Conservation (phyloP, 2,888 invertebrate genomes). For the Serripes groenlandicus region DNA sequence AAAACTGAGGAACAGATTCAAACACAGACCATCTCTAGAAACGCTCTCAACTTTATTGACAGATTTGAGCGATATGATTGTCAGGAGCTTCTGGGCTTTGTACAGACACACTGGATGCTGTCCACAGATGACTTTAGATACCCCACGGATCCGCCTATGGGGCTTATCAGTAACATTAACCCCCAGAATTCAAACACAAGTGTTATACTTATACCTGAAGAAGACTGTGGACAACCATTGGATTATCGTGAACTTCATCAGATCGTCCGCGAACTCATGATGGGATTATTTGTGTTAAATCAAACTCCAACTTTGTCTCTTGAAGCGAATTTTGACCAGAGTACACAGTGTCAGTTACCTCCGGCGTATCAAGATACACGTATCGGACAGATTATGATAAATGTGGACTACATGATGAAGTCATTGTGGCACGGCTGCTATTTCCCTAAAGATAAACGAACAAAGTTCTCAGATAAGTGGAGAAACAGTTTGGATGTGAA, state of each 20-base stretch:
- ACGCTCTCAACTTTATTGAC: slow-evolving; percentile 80
- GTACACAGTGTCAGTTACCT: slow-evolving; percentile 84
- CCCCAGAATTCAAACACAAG: slow-evolving; percentile 75
- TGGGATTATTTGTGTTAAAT: slow-evolving; percentile 85
- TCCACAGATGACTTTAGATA: slow-evolving; percentile 84
- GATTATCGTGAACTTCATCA: slow-evolving; percentile 86
- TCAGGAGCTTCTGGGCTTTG: slow-evolving; percentile 83
- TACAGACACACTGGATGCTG: slow-evolving; percentile 84
- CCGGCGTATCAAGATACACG: slow-evolving; percentile 85
- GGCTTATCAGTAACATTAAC: slow-evolving; percentile 80
- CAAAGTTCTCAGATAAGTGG: slow-evolving; percentile 86
- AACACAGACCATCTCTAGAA: slow-evolving; percentile 61
- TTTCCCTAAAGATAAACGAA: slow-evolving; percentile 85
- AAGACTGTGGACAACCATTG: slow-evolving; percentile 67
- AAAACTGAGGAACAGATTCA: slow-evolving; percentile 63
- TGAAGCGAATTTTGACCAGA: slow-evolving; percentile 86
- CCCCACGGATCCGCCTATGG: slow-evolving; percentile 85
- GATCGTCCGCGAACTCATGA: slow-evolving; percentile 85
- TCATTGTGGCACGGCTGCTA: slow-evolving; percentile 86
- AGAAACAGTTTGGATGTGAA: slow-evolving; percentile 84
- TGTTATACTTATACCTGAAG: slow-evolving; percentile 79
- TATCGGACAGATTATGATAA: slow-evolving; percentile 85
- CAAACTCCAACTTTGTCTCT: slow-evolving; percentile 85
- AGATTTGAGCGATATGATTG: slow-evolving; percentile 85
- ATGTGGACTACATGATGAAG: slow-evolving; percentile 86